Percentiles rank a stretch among this genome's conserved stretches.
These are phyloP conservation scores for Hippocampus kuda DNA, from an alignment of 2,797 vertebrate species.

Conservation along the genomic window DNA sequence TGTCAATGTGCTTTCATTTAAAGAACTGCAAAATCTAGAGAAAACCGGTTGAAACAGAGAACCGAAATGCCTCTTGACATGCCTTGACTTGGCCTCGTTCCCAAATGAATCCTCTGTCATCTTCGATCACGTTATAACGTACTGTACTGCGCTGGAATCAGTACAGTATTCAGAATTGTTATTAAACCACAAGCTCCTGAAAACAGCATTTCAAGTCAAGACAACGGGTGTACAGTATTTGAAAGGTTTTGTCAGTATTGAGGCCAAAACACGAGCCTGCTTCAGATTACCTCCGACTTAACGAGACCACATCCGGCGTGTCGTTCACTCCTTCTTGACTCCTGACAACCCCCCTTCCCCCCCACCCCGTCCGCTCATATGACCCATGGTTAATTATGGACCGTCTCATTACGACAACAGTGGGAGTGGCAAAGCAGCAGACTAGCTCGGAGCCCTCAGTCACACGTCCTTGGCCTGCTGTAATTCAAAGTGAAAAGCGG, in stretches of 20 bases:
- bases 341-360: slow-evolving; percentile 39
- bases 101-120: not conserved
- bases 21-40: not conserved
- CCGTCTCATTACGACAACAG: slow-evolving; percentile 37
- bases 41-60: not conserved
- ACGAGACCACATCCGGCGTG: slow-evolving; percentile 45
- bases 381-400: slow-evolving; percentile 53
- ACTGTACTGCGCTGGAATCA: too few species aligned
- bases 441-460: slow-evolving; percentile 7
- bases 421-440: slow-evolving; percentile 25
- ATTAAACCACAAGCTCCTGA: not conserved
- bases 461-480: not conserved
- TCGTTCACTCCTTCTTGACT: slow-evolving; percentile 13
- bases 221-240: slow-evolving; percentile 8
- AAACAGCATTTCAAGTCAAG: slow-evolving; percentile 1
- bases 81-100: not conserved
- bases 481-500: slow-evolving; percentile 25
- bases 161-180: too few species aligned
- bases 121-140: not conserved
- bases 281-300: slow-evolving; percentile 53
- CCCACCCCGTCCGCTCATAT: slow-evolving; percentile 20
- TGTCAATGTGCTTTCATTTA: slow-evolving; percentile 12
- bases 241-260: slow-evolving; percentile 13
- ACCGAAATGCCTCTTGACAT: not conserved
- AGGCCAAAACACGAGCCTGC: slow-evolving; percentile 33